Percentiles rank a stretch among this genome's conserved stretches.
phyloP scores from a whole-genome alignment of 1,140 invertebrate genomes.

The Myzus persicae region DNA sequence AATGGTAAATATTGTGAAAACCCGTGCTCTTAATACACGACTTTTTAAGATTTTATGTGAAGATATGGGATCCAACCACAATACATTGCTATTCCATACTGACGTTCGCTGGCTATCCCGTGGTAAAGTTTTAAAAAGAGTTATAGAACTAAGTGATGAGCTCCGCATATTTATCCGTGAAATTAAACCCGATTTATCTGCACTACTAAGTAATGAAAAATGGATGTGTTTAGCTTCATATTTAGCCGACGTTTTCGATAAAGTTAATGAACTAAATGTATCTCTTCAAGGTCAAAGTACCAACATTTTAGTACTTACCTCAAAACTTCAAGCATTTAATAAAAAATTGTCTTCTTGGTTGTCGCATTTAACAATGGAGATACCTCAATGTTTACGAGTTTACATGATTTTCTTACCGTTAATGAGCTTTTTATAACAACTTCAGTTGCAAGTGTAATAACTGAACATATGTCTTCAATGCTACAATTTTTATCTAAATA shows the following conservation, averaged over 20 bases:
- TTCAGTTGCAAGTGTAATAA: not conserved
- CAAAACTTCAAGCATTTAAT: not conserved
- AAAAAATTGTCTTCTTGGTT: not conserved
- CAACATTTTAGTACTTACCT: not conserved
- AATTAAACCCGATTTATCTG: not conserved
- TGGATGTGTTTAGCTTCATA: not conserved
- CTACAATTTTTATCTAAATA: not conserved
- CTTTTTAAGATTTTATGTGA: not conserved
- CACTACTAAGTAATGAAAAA: constrained; percentile 1
- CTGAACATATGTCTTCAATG: not conserved
- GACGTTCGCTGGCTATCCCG: not conserved
- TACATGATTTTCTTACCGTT: constrained; percentile 6
- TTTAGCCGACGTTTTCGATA: not conserved
- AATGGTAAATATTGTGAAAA: not conserved
- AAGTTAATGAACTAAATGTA: not conserved
- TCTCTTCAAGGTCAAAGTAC: not conserved
- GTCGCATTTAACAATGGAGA: not conserved
- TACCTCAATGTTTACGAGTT: not conserved
- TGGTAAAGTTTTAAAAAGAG: not conserved
- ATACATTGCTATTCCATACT: not conserved
- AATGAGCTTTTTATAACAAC: not conserved
- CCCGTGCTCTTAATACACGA: not conserved
- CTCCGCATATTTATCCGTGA: not conserved
- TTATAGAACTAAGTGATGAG: constrained; percentile 12
- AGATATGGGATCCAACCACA: not conserved